A percentile compares a stretch with the other conserved stretches of the same genome.
Evolutionary conservation across 2,797 vertebrate genomes (phyloP).

Genomic region (Chelmon rostratus): DNA sequence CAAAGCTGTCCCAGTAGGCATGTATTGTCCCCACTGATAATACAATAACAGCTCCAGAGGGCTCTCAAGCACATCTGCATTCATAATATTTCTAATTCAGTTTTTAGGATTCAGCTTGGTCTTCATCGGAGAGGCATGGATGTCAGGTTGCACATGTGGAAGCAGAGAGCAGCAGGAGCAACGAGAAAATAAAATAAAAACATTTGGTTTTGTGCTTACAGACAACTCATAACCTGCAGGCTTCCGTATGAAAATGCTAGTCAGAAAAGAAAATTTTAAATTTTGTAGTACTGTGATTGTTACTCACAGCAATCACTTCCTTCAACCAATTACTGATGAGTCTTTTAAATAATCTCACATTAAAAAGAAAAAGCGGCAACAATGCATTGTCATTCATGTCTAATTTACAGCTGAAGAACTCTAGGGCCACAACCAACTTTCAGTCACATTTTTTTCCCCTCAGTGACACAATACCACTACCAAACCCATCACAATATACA

Average conservation of each 20-base stretch:
- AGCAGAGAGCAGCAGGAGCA: slow-evolving; percentile 24
- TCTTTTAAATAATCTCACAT: slow-evolving; percentile 11
- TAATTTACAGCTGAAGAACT: slow-evolving; percentile 23
- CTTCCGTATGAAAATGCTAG: slow-evolving; percentile 39
- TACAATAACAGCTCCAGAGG: slow-evolving; percentile 63
- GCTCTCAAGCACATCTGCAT: slow-evolving; percentile 64
- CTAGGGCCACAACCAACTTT: background rate
- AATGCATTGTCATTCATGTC: slow-evolving; percentile 4
- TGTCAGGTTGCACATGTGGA: slow-evolving; percentile 41
- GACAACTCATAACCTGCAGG: slow-evolving; percentile 38
- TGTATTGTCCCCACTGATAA: slow-evolving; percentile 57
- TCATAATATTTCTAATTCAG: slow-evolving; percentile 60
- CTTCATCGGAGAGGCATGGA: slow-evolving; percentile 23
- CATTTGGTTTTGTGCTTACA: slow-evolving; percentile 46
- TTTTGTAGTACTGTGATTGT: slow-evolving; percentile 6
- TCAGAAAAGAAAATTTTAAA: slow-evolving; percentile 24
- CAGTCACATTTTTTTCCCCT: background rate
- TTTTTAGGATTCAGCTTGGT: slow-evolving; percentile 63
- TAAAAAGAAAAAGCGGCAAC: background rate
- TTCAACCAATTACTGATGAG: slow-evolving; percentile 8
- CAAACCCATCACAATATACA: background rate
- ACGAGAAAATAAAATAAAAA: background rate
- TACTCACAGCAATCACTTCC: slow-evolving; percentile 21
- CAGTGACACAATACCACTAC: background rate
- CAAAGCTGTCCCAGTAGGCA: slow-evolving; percentile 62